These are phyloP conservation scores for Apodemus agrarius DNA, from an alignment of 2,797 vertebrate genomes.

Conservation along the genomic window DNA sequence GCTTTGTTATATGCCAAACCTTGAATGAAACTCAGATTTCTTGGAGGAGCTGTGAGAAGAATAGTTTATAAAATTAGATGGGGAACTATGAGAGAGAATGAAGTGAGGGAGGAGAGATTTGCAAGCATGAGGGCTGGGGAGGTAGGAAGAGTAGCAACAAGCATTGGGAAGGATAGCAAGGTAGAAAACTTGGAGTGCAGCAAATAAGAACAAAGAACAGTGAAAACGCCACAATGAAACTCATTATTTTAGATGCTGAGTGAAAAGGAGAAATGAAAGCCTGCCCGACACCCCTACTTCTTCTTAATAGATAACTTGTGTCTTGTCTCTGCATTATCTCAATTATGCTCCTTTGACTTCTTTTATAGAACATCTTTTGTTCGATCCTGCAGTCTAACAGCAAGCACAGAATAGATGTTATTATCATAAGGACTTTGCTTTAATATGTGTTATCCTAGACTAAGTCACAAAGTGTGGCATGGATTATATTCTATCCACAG, in stretches of 20 bases:
- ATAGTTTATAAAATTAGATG: not conserved
- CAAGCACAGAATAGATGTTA: slow-evolving; percentile 14
- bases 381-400: not conserved
- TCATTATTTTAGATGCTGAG: not conserved
- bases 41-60: not conserved
- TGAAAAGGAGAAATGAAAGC: not conserved
- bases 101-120: not conserved
- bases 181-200: not conserved
- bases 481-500: not conserved
- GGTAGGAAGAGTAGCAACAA: not conserved
- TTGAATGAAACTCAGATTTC: too few species aligned
- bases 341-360: not conserved
- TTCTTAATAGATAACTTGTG: not conserved
- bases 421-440: slow-evolving; percentile 8
- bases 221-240: not conserved
- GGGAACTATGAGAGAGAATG: not conserved
- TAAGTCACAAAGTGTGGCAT: not conserved
- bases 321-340: not conserved
- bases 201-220: not conserved
- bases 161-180: not conserved
- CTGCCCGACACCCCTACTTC: not conserved
- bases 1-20: not conserved
- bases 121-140: not conserved
- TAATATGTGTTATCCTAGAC: not conserved
- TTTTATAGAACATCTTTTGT: slow-evolving; percentile 51